Percentiles rank a stretch among this genome's conserved stretches.
Conservation (phyloP, 1,140 invertebrate species). For the Samia ricini region DNA sequence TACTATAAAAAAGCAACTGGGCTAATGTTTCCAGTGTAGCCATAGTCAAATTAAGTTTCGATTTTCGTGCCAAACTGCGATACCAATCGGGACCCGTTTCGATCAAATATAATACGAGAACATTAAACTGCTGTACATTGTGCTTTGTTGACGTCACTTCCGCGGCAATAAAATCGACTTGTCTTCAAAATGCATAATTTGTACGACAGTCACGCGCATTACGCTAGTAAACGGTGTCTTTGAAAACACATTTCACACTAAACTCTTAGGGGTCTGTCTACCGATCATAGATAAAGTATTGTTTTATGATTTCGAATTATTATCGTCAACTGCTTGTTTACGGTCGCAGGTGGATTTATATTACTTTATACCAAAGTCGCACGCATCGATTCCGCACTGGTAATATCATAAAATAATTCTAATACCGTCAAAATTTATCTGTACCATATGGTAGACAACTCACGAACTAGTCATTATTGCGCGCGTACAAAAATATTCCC, state of each 20-base stretch:
- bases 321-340: conserved; percentile 65
- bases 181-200: conserved; percentile 74
- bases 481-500: conserved; percentile 20
- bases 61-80: conserved; percentile 45
- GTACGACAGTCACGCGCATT: conserved; percentile 70
- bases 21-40: background rate
- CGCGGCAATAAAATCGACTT: conserved; percentile 72
- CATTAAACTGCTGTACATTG: conserved; percentile 64
- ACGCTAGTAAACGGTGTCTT: conserved; percentile 73
- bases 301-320: conserved; percentile 71
- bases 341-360: conserved; percentile 57
- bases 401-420: conserved; percentile 18
- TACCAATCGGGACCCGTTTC: conserved; percentile 47
- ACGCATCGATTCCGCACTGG: conserved; percentile 29
- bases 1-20: background rate
- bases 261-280: conserved; percentile 52
- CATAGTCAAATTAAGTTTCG: conserved; percentile 1
- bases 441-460: conserved; percentile 15
- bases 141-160: conserved; percentile 75
- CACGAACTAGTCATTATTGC: conserved; percentile 24
- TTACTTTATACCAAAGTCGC: conserved; percentile 58
- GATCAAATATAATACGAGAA: conserved; percentile 67
- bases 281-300: conserved; percentile 70
- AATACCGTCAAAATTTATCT: conserved; percentile 14
- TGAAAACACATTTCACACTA: conserved; percentile 74